Evolutionary conservation across 2,888 invertebrate genomes (phyloP).

Genomic region (Ophion costatus): DNA sequence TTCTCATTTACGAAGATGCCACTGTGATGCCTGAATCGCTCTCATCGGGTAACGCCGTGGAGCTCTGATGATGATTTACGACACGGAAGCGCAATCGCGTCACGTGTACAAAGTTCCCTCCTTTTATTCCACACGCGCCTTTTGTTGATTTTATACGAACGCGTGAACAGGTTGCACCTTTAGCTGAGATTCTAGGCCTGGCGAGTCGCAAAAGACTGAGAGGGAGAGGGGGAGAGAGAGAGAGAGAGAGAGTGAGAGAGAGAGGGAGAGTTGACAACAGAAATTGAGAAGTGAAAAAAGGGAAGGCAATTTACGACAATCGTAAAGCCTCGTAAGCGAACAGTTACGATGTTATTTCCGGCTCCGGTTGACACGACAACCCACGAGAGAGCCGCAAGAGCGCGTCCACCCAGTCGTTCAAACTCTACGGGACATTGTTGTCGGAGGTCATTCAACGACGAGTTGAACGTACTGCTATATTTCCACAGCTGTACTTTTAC

Average conservation of each 20-base stretch:
- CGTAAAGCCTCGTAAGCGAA: conserved; percentile 53
- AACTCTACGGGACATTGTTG: conserved; percentile 75
- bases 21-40: conserved; percentile 2
- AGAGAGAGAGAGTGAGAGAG: background rate
- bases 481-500: conserved; percentile 26
- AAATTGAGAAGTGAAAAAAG: conserved; percentile 15
- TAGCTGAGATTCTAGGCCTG: conserved; percentile 4
- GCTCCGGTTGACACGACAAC: conserved; percentile 61
- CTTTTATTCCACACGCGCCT: conserved; percentile 1
- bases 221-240: background rate
- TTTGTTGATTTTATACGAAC: conserved; percentile 2
- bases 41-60: background rate
- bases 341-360: conserved; percentile 64
- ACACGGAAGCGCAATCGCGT: background rate
- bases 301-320: conserved; percentile 54
- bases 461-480: conserved; percentile 73
- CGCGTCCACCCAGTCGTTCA: conserved; percentile 56
- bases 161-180: conserved; percentile 7
- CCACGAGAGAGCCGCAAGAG: conserved; percentile 47
- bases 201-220: conserved; percentile 9
- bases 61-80: conserved; percentile 43
- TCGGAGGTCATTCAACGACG: conserved; percentile 77
- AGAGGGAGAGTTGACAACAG: background rate
- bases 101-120: background rate
- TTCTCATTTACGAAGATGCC: conserved; percentile 34